These are phyloP conservation scores for Xenops minutus DNA, from an alignment of 2,797 vertebrate species.

Conservation along the genomic window DNA sequence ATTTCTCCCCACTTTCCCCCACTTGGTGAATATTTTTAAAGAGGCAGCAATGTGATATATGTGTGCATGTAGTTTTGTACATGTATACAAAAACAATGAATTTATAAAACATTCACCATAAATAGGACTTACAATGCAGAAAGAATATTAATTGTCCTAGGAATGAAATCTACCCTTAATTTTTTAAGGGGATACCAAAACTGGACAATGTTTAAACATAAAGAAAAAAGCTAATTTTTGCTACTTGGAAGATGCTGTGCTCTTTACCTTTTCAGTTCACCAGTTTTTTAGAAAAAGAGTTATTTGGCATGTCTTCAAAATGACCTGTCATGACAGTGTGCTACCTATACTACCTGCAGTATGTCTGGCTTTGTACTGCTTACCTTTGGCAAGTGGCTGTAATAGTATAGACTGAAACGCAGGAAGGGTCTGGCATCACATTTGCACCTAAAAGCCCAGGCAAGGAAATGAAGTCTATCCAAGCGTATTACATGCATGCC, in stretches of 20 bases:
- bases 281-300: not conserved
- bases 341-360: not conserved
- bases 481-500: not conserved
- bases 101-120: not conserved
- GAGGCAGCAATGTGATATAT: not conserved
- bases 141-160: not conserved
- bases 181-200: not conserved
- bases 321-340: not conserved
- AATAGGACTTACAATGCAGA: not conserved
- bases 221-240: not conserved
- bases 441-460: not conserved
- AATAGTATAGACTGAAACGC: not conserved
- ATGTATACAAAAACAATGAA: not conserved
- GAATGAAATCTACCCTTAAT: not conserved
- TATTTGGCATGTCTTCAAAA: not conserved
- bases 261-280: not conserved
- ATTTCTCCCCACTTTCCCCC: not conserved
- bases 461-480: constrained; percentile 4
- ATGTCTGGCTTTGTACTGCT: not conserved
- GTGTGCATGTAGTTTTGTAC: not conserved
- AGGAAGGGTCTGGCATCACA: not conserved
- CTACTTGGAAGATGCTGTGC: not conserved
- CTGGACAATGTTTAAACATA: not conserved
- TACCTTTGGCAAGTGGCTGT: not conserved
- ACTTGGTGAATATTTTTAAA: not conserved